Conservation (phyloP, 2,113 vertebrate species). For the Prionailurus bengalensis region DNA sequence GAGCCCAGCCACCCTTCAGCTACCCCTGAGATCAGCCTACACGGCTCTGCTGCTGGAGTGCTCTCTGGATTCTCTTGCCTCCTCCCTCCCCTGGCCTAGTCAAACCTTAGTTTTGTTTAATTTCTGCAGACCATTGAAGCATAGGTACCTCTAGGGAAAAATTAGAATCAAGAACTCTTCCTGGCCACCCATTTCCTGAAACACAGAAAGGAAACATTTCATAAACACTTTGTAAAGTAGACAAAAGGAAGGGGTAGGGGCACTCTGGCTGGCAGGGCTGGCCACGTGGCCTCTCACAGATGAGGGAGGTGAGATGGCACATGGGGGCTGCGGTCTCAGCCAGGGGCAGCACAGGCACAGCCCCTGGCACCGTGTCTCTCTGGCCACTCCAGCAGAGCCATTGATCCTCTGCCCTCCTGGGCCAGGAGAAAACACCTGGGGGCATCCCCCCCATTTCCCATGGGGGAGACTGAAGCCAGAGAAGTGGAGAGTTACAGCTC, state of each 20-base stretch:
- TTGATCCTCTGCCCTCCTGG: not conserved
- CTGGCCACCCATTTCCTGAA: conserved; percentile 54
- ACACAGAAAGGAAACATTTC: conserved; percentile 58
- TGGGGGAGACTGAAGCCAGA: not conserved
- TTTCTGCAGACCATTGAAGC: not conserved
- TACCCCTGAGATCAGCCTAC: not conserved
- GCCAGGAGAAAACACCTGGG: not conserved
- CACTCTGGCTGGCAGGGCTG: not conserved
- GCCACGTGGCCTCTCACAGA: not conserved
- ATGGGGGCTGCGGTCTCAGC: not conserved
- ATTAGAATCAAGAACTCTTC: conserved; percentile 48
- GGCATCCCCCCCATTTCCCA: not conserved
- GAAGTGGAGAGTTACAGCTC: not conserved
- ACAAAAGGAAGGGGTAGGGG: conserved; percentile 52
- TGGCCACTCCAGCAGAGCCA: not conserved
- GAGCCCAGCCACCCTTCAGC: not conserved
- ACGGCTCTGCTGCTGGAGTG: not conserved
- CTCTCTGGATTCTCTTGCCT: not conserved
- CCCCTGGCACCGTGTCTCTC: not conserved
- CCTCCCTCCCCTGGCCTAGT: not conserved
- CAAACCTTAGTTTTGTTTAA: not conserved
- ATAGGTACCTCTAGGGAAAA: not conserved
- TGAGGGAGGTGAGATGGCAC: not conserved
- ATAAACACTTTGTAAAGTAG: conserved; percentile 40
- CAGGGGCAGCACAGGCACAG: not conserved